Conservation (phyloP, 2,113 vertebrate genomes). For the Formicarius rufipectus region DNA sequence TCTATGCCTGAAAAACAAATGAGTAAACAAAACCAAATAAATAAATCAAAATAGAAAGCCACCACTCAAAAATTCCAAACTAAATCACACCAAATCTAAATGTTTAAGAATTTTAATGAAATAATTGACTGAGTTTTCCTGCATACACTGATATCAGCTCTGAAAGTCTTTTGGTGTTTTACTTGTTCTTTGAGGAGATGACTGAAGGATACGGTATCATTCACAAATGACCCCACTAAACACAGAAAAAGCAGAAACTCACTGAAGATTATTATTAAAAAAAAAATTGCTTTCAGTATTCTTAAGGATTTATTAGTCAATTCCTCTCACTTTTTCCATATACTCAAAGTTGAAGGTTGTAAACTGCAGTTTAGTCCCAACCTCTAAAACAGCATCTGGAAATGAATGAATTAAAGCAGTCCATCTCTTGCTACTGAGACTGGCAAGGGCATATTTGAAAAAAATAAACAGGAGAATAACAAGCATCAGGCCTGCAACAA, state of each 20-base stretch:
- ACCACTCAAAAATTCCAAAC: background rate
- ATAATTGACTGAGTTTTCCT: background rate
- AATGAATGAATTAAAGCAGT: conserved; percentile 12
- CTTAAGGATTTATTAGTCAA: background rate
- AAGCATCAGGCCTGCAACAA: conserved; percentile 10
- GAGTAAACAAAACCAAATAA: background rate
- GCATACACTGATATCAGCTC: background rate
- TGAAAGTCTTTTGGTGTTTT: background rate
- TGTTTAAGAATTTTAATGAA: background rate
- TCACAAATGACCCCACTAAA: background rate
- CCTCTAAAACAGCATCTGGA: background rate
- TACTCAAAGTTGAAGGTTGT: background rate
- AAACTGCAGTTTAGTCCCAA: background rate
- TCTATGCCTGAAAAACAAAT: background rate
- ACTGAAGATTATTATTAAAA: background rate
- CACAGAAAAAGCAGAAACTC: background rate
- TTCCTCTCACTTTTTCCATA: background rate
- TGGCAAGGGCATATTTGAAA: conserved; percentile 31
- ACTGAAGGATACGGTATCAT: background rate
- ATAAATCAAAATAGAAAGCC: background rate
- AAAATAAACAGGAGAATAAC: conserved; percentile 33
- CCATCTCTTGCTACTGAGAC: background rate
- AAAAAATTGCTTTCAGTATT: background rate
- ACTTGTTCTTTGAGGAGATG: background rate
- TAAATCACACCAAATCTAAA: background rate